Base-by-base conservation (phyloP, 2,797 vertebrate genomes). In the Loris lydekkerianus region DNA sequence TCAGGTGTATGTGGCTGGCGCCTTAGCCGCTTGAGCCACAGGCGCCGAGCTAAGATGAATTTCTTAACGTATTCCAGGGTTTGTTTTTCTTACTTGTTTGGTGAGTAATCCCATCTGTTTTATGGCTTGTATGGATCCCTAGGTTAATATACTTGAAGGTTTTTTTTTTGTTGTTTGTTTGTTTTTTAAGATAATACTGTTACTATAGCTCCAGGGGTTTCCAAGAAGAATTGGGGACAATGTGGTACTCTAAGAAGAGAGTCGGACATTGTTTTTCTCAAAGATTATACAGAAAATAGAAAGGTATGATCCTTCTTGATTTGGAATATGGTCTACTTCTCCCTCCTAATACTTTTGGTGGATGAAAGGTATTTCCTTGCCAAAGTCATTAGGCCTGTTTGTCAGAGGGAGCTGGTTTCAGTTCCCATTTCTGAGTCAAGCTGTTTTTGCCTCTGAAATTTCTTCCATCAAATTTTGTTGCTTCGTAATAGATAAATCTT, bases 1-100 rank as follows among this genome's bases (percentile, higher is more conserved):
- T 10, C 10, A 46, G 43, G 43, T 46, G 43, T 46, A 46, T 46
- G 43, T 46, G 43, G 8, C 43, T 46, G 43, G 43, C 43, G 7
- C 43, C 43, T 2, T 46, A 40, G 43, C 43, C 43, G 10, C 8
- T 10, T 46, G 10, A 46, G 43, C 43, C 10, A 46, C 43, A 46
- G 7, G 43, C 10, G 7, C 43, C 43, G 5, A 40, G 40, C 40
- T 5, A 46, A 72, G 60, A 75, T 93, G 84, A 77, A 73, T 96
- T 97, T 87, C 86, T 96, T 94, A 92, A 83, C 63, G 29, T 90
- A 75, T 92, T 72, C 43, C 34, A 58, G 46, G 69, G 53, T 92
- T 96, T 86, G 61, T 72, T 97, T 97, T 94, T 89, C 46, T 92
- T 78, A 58, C 63, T 87, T 94, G 77, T 77, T 31, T 93, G 23